Evolutionary conservation across 2,797 vertebrate genomes (phyloP), one percentile per base, ranked within the genome.

Genomic region (Petrocephalus sullivani): DNA sequence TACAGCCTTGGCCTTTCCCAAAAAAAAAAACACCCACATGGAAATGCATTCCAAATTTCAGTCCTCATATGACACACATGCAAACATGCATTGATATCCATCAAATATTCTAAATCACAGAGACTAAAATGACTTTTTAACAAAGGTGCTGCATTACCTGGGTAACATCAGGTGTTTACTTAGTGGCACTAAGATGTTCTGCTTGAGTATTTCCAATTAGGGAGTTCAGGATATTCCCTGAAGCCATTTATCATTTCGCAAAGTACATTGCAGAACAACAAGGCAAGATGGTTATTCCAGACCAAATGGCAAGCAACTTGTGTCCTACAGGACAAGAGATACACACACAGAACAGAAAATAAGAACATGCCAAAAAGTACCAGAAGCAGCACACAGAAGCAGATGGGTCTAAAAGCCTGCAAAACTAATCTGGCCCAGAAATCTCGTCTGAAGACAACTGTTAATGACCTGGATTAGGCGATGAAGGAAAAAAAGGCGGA

Each of bases 281-380:
- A 37, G 60, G 6, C 4, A 28, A 67, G 64, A 88, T 88, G 49
- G 21, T 67, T 71, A 88, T 88, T 88, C 87, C 87, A 85, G 87
- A 88, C 28, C 49, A 7, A 23, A 56, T 49, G 60, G 61, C 51
- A 60, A 46, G 57, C 28, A 81, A 3, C 14, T 67, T 41, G 46
- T 58, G n/a, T 49, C 87, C 78, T 88, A 37, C 81, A 85, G 87
- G 87, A 85, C 41, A 51, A 58, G 81, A 53, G 46, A 88, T 4
- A 64, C 33, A 71, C 3, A 88, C n/a, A 88, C 51, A 56, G 71
- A 88, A 85, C 71, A 23, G 51, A 54, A 78, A n/a, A 67, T 1
- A 12, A 60, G 21, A 88, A 60, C 2, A 16, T 37, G 16, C 16
- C 9, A 60, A 23, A 19, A 41, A 85, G 6, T 56, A 33, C 33